These are phyloP conservation scores for Chitala chitala DNA, from an alignment of 2,113 vertebrate species.

Conservation along the genomic window DNA sequence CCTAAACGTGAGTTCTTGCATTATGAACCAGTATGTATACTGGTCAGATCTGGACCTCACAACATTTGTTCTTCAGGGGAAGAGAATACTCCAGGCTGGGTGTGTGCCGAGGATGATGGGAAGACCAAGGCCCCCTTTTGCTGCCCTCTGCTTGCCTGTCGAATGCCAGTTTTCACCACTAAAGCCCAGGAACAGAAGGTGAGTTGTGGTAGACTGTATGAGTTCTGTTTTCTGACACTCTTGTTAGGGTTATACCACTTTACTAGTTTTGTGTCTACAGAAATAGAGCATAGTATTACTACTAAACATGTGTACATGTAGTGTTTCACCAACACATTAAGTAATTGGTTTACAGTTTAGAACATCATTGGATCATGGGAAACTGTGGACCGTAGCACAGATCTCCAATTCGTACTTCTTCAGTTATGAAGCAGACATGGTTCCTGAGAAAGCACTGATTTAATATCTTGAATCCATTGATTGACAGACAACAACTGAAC, in stretches of 20 bases:
- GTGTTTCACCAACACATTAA: not conserved
- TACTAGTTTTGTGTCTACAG: no score
- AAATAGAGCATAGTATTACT: no score
- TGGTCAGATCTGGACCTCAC: not conserved
- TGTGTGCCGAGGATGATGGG: constrained; percentile 73
- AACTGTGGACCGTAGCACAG: not conserved
- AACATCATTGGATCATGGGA: not conserved
- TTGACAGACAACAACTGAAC: no score
- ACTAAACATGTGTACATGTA: no score
- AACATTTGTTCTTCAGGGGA: constrained; percentile 56
- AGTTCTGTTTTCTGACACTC: not conserved
- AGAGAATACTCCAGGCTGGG: constrained; percentile 80
- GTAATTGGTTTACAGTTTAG: not conserved
- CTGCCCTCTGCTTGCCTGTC: constrained; percentile 73
- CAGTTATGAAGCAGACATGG: no score
- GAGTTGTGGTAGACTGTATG: not conserved
- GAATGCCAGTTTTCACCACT: constrained; percentile 64
- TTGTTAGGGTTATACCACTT: no score
- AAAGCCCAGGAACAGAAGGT: constrained; percentile 60
- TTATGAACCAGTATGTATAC: no score
- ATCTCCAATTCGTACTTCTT: no score
- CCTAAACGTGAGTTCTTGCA: no score
- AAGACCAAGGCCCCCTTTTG: constrained; percentile 73
- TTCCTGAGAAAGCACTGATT: no score
- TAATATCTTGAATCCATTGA: no score